These are phyloP conservation scores for Scaeva pyrastri DNA, from an alignment of 2,888 invertebrate genomes.

Conservation along the genomic window DNA sequence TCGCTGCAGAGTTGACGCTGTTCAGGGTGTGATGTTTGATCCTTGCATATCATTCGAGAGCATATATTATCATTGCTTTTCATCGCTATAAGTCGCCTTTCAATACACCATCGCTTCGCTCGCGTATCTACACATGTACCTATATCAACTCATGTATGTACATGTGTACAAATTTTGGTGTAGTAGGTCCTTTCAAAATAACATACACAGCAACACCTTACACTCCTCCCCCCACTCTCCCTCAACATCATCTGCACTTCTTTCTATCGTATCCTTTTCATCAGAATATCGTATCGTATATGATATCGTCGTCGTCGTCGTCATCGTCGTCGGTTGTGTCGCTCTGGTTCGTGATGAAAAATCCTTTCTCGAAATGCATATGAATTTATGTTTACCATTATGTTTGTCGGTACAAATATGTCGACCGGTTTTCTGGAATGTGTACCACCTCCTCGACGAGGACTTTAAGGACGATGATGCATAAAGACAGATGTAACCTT, in stretches of 20 bases:
- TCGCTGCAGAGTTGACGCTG: not conserved
- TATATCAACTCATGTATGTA: too few species aligned
- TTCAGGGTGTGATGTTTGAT: slow-evolving; percentile 48
- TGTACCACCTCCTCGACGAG: not conserved
- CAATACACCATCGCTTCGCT: slow-evolving; percentile 22
- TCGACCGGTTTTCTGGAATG: slow-evolving; percentile 27
- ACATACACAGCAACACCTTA: not conserved
- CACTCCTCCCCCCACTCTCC: not conserved
- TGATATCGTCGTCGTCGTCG: too few species aligned
- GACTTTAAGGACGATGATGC: not conserved
- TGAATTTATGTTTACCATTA: slow-evolving; percentile 49
- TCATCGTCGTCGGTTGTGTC: slow-evolving; percentile 1
- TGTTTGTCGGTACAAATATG: slow-evolving; percentile 41
- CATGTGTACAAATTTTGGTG: slow-evolving; percentile 24
- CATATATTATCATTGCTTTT: slow-evolving; percentile 54
- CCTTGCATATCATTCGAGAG: slow-evolving; percentile 45
- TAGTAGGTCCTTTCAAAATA: slow-evolving; percentile 7
- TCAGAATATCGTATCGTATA: slow-evolving; percentile 9
- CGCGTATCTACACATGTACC: not conserved
- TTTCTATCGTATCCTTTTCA: slow-evolving; percentile 30
- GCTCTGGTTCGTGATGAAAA: slow-evolving; percentile 46
- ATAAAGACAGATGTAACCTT: not conserved
- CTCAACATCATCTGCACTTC: too few species aligned
- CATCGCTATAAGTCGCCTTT: slow-evolving; percentile 43
- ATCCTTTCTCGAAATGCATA: slow-evolving; percentile 52